Evolutionary conservation across 2,797 vertebrate genomes (phyloP), one percentile per base, ranked within the genome.

Genomic region (Chloroceryle inda): DNA sequence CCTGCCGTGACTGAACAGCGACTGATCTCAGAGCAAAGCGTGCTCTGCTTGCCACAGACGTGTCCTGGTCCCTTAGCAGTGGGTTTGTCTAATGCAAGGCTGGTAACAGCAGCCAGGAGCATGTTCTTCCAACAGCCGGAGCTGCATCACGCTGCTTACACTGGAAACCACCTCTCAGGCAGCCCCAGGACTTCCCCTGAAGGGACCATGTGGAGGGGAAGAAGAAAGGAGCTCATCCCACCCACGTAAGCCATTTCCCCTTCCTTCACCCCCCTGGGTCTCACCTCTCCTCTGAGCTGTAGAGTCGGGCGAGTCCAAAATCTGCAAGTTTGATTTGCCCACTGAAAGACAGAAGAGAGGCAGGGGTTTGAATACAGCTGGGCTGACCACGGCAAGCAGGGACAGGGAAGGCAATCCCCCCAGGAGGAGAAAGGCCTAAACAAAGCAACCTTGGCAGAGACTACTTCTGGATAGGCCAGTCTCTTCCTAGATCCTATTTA

Each of bases 231-330:
- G 18, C 76, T 71, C 88, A 29, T 15, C 58, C 55, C 44, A 27
- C 58, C 87, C 23, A 63, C 2, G 5, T 3, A 11, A 90, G 42
- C 5, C 72, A 38, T 19, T 62, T 44, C 20, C 44, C 72, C 71
- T 18, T 79, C 45, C 50, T 53, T 40, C 27, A 26, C 11, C 5
- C 27, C 1, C 0, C 53, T 80, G 45, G 13, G 49, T 11, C 98
- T 98, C 95, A 99, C 99, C 99, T 99, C 98, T 99, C 99, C 97
- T 99, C 99, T 3, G 99, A 99, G 97, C 98, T 99, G 98, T 99
- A 99, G 89, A 99, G 99, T 56, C 99, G 99, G 75, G 99, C 99
- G 83, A 99, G 98, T 96, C 99, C 99, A 96, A 99, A 99, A 98
- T 99, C 99, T 67, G 99, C 99, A 87, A 99, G 98, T 97, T 99